These are phyloP conservation scores for Notodonta dromedarius DNA, from an alignment of 2,888 invertebrate species.

Conservation along the genomic window DNA sequence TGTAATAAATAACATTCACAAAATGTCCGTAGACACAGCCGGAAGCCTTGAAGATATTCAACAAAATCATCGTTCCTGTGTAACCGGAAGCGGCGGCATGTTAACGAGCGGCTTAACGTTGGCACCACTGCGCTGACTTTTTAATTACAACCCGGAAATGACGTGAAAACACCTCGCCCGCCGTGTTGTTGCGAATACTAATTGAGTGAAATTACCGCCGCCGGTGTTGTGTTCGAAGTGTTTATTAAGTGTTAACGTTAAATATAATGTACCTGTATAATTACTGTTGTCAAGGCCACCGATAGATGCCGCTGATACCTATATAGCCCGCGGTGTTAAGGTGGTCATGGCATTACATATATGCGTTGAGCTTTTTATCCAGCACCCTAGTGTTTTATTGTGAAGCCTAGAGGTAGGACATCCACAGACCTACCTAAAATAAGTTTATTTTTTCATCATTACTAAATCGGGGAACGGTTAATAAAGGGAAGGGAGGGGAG, in stretches of 20 bases:
- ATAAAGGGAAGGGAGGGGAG: too few species aligned
- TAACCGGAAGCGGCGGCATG: slow-evolving; percentile 33
- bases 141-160: slow-evolving; percentile 54
- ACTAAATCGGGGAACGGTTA: too few species aligned
- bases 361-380: too few species aligned
- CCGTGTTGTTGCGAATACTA: slow-evolving; percentile 40
- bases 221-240: background rate
- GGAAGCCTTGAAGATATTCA: background rate
- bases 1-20: background rate
- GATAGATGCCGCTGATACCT: too few species aligned
- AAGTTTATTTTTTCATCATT: too few species aligned
- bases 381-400: too few species aligned
- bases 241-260: background rate
- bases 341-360: too few species aligned
- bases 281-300: too few species aligned
- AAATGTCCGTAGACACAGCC: background rate
- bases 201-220: slow-evolving; percentile 18
- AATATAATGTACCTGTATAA: too few species aligned
- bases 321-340: too few species aligned
- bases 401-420: too few species aligned
- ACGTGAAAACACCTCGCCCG: slow-evolving; percentile 48
- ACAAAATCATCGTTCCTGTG: slow-evolving; percentile 7
- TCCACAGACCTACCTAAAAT: too few species aligned
- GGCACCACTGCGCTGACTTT: slow-evolving; percentile 50
- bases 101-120: slow-evolving; percentile 52